Conservation (phyloP, 92 coral and sea anemone genomes). For the Chrysogorgia sp. region DNA sequence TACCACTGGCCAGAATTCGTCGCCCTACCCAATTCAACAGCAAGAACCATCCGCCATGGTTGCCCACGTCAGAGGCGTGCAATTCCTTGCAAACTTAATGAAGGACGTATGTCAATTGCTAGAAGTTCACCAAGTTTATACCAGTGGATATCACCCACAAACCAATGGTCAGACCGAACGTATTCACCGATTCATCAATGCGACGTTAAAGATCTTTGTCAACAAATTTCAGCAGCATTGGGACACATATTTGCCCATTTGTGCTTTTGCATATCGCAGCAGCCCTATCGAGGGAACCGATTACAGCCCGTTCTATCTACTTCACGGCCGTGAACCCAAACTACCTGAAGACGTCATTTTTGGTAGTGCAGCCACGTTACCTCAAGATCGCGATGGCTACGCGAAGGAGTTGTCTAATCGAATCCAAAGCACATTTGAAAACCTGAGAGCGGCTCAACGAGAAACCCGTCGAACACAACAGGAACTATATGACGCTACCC, state of each 20-base stretch:
- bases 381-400: constrained; percentile 6
- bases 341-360: constrained; percentile 27
- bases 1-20: constrained; percentile 38
- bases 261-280: constrained; percentile 37
- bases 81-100: not conserved
- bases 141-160: constrained; percentile 38
- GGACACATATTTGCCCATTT: constrained; percentile 22
- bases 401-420: constrained; percentile 2
- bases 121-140: constrained; percentile 20
- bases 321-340: constrained; percentile 31
- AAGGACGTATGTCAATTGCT: not conserved
- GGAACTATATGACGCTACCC: constrained; percentile 14
- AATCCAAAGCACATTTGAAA: constrained; percentile 18
- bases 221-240: constrained; percentile 22
- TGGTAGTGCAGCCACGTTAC: constrained; percentile 10
- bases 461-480: constrained; percentile 10
- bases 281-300: constrained; percentile 21
- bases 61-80: constrained; percentile 9
- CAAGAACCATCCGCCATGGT: constrained; percentile 3
- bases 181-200: constrained; percentile 27
- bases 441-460: not conserved
- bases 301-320: constrained; percentile 29
- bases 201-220: constrained; percentile 32
- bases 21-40: not conserved
- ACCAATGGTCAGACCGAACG: constrained; percentile 30